Base-by-base conservation (phyloP, 2,113 vertebrate species). In the Toxotes chatareus region DNA sequence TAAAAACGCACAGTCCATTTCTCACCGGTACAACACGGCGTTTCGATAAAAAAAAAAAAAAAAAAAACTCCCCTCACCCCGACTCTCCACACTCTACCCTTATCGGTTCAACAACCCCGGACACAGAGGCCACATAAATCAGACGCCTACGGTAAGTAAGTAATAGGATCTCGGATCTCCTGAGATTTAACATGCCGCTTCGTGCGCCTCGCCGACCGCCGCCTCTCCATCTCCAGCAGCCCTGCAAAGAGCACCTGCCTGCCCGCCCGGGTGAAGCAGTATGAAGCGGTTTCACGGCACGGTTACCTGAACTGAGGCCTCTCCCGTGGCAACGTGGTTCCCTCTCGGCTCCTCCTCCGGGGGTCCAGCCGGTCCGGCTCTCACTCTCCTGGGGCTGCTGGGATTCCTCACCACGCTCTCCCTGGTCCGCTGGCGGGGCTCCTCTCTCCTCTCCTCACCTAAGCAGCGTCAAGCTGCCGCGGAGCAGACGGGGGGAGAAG, bases 241-340 rank as follows among this genome's bases (percentile, higher is more conserved):
- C 55, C 38, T 4, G n/a, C 27, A 13, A 5, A 47, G 5, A 49
- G n/a, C 88, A 87, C 90, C 90, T 91, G 85, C 69, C 66, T 16
- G 53, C 5, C 47, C 36, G 4, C 83, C 49, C 36, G 51, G 71
- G 69, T 49, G 46, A 40, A n/a, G 85, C 78, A 32, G 60, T 10
- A 5, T 2, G 72, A 76, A 32, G 53, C 80, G 31, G 61, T 36
- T 64, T 38, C 67, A n/a, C 36, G 10, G 34, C 56, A 13, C 61
- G 27, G 78, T 92, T 94, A 95, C 95, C 95, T 95, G 89, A 85
- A 86, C 85, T 38, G 90, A 89, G 91, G 91, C 90, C 93, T 94
- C 94, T 94, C 84, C 90, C 92, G 84, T 85, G 89, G 89, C 87
- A 89, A 91, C 93, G 91, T 81, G 84, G 87, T 82, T 90, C 85